phyloP scores from a whole-genome alignment of 1,140 invertebrate species.

The Drosophila tropicalis region DNA sequence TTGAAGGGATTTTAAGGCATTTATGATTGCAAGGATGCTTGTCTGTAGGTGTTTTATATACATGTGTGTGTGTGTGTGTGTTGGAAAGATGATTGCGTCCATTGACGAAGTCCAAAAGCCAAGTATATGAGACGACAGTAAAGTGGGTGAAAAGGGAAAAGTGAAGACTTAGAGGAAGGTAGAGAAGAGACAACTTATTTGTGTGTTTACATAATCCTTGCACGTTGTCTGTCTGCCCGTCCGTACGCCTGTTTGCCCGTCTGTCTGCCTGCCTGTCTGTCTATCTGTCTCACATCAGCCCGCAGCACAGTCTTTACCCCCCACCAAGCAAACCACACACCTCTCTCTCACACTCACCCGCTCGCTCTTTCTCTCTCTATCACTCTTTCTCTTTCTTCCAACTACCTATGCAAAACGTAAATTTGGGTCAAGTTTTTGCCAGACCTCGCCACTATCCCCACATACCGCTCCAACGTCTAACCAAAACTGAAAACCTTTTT shows the following conservation, averaged over 20 bases:
- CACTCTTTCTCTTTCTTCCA: constrained; percentile 27
- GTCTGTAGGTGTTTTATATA: neutral
- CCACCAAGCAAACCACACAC: neutral
- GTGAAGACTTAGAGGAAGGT: neutral
- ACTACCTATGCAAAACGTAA: constrained; percentile 54
- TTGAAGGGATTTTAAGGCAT: constrained; percentile 9
- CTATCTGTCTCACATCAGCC: constrained; percentile 10
- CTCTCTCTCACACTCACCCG: constrained; percentile 25
- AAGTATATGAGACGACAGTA: constrained; percentile 15
- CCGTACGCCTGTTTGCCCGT: neutral
- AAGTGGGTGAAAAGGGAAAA: constrained; percentile 2
- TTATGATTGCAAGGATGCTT: constrained; percentile 11
- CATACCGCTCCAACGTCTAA: neutral
- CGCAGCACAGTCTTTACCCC: neutral
- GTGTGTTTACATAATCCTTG: constrained; percentile 81
- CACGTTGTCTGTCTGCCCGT: constrained; percentile 63
- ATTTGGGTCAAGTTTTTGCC: constrained; percentile 78
- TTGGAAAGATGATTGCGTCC: constrained; percentile 65
- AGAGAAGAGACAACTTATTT: constrained; percentile 52
- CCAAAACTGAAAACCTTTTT: constrained; percentile 26
- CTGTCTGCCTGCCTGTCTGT: neutral
- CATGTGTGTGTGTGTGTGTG: constrained; percentile 19
- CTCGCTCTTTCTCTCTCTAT: neutral
- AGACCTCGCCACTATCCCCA: constrained; percentile 21
- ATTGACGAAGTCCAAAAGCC: constrained; percentile 51